Base-by-base conservation (phyloP, 2,797 vertebrate genomes). In the Synaphobranchus kaupii region DNA sequence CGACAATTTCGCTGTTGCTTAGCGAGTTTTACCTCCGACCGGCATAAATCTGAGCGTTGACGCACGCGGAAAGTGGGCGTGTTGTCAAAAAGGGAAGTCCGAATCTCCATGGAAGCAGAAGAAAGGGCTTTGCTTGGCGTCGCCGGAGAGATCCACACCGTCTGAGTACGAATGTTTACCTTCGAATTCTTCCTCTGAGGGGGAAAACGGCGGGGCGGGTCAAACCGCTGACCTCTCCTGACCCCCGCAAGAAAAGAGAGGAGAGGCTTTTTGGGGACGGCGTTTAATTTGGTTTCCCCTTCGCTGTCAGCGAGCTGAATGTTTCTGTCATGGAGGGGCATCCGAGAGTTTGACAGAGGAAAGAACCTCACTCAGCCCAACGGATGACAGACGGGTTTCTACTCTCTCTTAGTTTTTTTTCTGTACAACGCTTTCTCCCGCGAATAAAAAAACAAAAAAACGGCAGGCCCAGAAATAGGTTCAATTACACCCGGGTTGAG, bases 91-190 rank as follows among this genome's bases (percentile, higher is more conserved):
- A 2, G 9, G 73, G 39, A 78, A 78, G 76, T n/a, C 76, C 4
- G 22, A 48, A 80, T 80, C 39, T 48, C 76, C 76, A 80, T 80
- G 76, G 44, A 48, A 44, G 76, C 76, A n/a, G 39, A 44, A 80
- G 76, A 80, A 48, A 48, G 48, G 76, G 44, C 76, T 50, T 50
- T 39, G 39, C 44, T 1, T 22, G 47, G 39, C 10, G 47, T 80
- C 44, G 44, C 76, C 76, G 0, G 20, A 50, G 76, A 80, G 76
- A 80, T 80, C 20, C 76, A 39, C 20, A n/a, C 22, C 7, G 44
- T 20, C 76, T n/a, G 28, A 20, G 73, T 7, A 3, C 17, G 31
- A 44, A 78, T 78, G 34, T 78, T 78, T 44, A 22, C 73, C 34
- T 78, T 20, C 5, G 17, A 17, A 17, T 47, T 78, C 31, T 4